These are phyloP conservation scores for Falco cherrug DNA, from an alignment of 2,797 vertebrate species.

Conservation along the genomic window DNA sequence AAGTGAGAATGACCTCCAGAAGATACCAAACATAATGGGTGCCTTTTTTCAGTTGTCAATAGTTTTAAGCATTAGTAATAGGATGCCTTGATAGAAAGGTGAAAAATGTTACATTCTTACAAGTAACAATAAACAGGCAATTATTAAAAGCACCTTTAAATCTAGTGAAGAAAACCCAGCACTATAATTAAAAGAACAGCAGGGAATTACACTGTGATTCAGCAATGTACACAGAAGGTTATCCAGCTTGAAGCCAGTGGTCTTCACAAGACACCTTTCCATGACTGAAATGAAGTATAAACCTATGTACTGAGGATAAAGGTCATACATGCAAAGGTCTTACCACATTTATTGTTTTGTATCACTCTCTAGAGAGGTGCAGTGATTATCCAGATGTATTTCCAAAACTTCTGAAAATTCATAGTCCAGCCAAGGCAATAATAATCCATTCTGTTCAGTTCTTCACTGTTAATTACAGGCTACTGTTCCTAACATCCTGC, in stretches of 20 bases:
- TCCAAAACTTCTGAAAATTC: not conserved
- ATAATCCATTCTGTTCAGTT: not conserved
- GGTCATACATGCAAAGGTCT: accelerated
- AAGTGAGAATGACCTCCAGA: not conserved
- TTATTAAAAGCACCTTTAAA: not conserved
- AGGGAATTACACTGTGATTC: not conserved
- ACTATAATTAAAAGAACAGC: not conserved
- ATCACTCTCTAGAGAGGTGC: not conserved
- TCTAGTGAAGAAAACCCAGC: not conserved
- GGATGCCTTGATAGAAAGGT: not conserved
- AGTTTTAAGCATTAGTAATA: not conserved
- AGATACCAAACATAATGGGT: not conserved
- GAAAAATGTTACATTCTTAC: not conserved
- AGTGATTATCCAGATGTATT: not conserved
- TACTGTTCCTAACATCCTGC: not conserved
- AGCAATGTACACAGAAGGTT: not conserved
- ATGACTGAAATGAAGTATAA: not conserved
- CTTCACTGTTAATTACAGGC: not conserved
- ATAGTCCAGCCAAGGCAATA: not conserved
- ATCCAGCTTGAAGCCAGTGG: not conserved
- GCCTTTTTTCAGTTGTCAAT: not conserved
- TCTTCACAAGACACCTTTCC: not conserved
- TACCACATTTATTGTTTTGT: not conserved
- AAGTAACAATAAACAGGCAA: not conserved
- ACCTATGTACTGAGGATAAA: not conserved